These are phyloP conservation scores for Trissolcus japonicus DNA, from an alignment of 2,888 invertebrate species.

Conservation along the genomic window DNA sequence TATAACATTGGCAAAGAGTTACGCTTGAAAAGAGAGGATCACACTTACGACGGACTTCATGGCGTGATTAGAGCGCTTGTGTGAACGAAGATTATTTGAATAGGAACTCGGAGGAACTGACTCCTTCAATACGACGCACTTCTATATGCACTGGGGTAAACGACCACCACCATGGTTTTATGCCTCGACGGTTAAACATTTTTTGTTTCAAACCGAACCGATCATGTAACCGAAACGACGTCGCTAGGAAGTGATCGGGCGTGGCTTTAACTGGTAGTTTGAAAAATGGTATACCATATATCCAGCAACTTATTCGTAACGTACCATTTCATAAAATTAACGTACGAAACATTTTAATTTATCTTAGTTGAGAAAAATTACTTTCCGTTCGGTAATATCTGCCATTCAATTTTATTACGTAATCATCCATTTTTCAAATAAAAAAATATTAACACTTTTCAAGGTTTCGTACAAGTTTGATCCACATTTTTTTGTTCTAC, in stretches of 20 bases:
- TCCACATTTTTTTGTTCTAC: no score
- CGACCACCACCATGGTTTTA: slow-evolving; percentile 69
- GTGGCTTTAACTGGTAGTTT: slow-evolving; percentile 32
- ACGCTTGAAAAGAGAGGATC: slow-evolving; percentile 3
- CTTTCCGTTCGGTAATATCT: neutral
- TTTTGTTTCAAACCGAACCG: slow-evolving; percentile 38
- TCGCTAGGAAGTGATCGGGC: slow-evolving; percentile 68
- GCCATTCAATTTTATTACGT: no score
- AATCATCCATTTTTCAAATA: no score
- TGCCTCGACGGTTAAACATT: slow-evolving; percentile 60
- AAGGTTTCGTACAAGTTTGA: no score
- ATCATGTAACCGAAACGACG: slow-evolving; percentile 62
- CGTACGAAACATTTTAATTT: slow-evolving; percentile 13
- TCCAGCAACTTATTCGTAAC: slow-evolving; percentile 15
- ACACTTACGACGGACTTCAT: slow-evolving; percentile 71
- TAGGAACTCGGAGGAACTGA: slow-evolving; percentile 70
- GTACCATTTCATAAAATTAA: slow-evolving; percentile 33
- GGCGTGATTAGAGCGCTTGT: slow-evolving; percentile 48
- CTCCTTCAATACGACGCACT: slow-evolving; percentile 67
- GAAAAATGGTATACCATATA: slow-evolving; percentile 23
- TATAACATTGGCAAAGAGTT: neutral
- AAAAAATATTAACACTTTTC: no score
- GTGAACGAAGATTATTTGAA: slow-evolving; percentile 62
- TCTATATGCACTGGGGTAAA: slow-evolving; percentile 70
- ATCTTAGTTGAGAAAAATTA: slow-evolving; percentile 30